Evolutionary conservation across 2,113 vertebrate genomes (phyloP), one percentile per base, ranked within the genome.

Genomic region (Hyperoodon ampullatus): DNA sequence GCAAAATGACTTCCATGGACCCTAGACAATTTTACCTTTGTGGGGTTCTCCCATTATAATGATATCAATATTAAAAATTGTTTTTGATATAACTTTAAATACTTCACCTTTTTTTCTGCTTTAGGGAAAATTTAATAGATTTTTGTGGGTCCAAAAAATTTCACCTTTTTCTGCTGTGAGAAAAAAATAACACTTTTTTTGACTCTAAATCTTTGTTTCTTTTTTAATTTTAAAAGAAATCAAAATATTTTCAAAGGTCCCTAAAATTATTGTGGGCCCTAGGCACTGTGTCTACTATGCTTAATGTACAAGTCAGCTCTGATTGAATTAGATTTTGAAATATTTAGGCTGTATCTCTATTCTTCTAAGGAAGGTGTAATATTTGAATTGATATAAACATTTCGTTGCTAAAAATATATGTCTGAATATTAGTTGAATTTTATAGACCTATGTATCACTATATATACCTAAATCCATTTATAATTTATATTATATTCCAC

Each of bases 141-240:
- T 84, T 66, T 81, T 68, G 15, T 16, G 21, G 35, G 23, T 50
- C 5, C 47, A 18, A 55, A 33, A 53, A 71, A 5, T 68, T 65
- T 92, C 5, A 80, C 63, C 16, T 72, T 83, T 77, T 86, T 35
- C 30, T 70, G 5, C 66, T 74, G 12, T 89, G 42, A 77, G 71
- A 39, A 33, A 95, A 68, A 63, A 74, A 23, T 9, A 70, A 85
- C 2, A 71, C 1, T 77, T 42, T 87, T 23, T 89, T 44, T 91
- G 3, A 42, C 9, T 53, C 35, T 89, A 82, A 95, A 88, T 0
- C 8, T 75, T 89, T 10, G 39, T 85, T 60, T 55, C 33, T 63
- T 47, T 42, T 65, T 26, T 65, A 26, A 93, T 61, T 92, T 94
- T 63, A 86, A 87, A 96, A 47, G n/a, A 77, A 72, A 55, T 66